Conservation (phyloP, 2,113 vertebrate species). For the Tapirus terrestris region DNA sequence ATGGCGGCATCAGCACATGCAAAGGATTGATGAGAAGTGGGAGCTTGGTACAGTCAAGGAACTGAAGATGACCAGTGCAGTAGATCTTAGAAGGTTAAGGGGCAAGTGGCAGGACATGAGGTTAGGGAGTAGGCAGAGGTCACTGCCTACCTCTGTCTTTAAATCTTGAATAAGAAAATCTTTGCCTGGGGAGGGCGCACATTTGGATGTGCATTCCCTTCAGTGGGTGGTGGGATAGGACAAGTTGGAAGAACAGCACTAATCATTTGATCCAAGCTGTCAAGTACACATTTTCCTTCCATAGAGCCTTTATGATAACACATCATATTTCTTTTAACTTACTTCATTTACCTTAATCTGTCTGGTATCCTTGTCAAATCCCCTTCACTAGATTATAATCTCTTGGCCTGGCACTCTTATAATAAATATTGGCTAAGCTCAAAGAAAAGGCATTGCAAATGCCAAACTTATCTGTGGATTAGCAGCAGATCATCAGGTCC, state of each 20-base stretch:
- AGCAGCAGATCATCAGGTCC: background rate
- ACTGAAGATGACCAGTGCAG: background rate
- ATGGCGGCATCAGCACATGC: background rate
- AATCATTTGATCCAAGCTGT: background rate
- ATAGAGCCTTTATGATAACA: background rate
- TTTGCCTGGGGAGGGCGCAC: background rate
- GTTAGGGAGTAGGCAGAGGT: background rate
- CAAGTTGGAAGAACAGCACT: background rate
- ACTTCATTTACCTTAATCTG: conserved; percentile 37
- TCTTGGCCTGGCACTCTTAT: background rate
- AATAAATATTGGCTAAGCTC: conserved; percentile 15
- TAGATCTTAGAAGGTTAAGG: background rate
- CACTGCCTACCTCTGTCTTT: background rate
- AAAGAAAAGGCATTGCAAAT: background rate
- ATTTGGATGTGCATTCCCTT: background rate
- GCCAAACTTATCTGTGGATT: background rate
- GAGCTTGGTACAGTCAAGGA: background rate
- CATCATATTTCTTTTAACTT: background rate
- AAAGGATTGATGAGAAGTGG: background rate
- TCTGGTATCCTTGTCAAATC: background rate
- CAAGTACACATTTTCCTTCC: background rate
- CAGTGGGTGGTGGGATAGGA: background rate
- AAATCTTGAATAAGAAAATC: background rate
- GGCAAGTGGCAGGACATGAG: background rate
- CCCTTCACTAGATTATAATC: conserved; percentile 31